A percentile compares a stretch with the other conserved stretches of the same genome.
phyloP scores from a whole-genome alignment of 2,888 invertebrate genomes.

The Drosophila algonquin region DNA sequence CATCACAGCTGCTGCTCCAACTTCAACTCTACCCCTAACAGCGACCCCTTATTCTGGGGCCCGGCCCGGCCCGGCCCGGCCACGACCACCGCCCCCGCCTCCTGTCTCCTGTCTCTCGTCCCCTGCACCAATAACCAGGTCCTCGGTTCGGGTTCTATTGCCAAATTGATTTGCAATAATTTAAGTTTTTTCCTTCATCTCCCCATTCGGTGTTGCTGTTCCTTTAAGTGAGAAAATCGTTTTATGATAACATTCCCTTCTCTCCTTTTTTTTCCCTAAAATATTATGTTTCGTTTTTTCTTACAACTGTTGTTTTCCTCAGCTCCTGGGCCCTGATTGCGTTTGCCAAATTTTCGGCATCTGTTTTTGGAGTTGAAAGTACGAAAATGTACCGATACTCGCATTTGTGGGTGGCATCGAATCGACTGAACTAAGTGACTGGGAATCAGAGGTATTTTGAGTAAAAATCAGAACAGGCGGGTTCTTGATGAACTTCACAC shows the following conservation, averaged over 20 bases:
- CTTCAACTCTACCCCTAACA: slow-evolving; percentile 40
- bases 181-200: slow-evolving; percentile 65
- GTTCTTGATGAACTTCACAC: no score
- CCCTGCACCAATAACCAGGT: no score
- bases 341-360: slow-evolving; percentile 43
- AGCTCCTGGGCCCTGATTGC: slow-evolving; percentile 24
- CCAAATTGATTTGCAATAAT: slow-evolving; percentile 83
- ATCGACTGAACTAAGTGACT: no score
- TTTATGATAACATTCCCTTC: slow-evolving; percentile 69
- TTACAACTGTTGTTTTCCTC: not conserved
- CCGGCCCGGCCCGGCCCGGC: slow-evolving; percentile 15
- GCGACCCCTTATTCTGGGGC: slow-evolving; percentile 7
- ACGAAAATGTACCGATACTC: no score
- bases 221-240: slow-evolving; percentile 73
- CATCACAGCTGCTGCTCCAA: slow-evolving; percentile 38
- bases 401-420: no score
- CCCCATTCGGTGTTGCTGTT: slow-evolving; percentile 15
- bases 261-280: slow-evolving; percentile 25
- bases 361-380: slow-evolving; percentile 41
- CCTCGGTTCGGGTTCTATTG: slow-evolving; percentile 5
- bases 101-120: not conserved
- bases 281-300: slow-evolving; percentile 14
- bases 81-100: not conserved
- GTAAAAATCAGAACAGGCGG: no score
- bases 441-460: no score